Evolutionary conservation across 2,888 invertebrate species (phyloP).

Genomic region (Patella depressa): DNA sequence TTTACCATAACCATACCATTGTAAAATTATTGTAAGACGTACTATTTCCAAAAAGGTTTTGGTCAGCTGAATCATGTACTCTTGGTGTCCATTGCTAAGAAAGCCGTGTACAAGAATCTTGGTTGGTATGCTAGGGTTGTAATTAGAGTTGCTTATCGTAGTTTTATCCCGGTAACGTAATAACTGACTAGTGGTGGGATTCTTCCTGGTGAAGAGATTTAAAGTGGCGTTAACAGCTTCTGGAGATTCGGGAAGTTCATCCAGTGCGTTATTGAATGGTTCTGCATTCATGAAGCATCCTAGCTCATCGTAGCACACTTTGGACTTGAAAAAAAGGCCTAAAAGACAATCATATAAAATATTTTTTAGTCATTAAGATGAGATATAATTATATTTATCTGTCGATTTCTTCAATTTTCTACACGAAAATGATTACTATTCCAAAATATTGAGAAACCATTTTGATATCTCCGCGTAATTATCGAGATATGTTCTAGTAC

Average conservation of each 20-base stretch:
- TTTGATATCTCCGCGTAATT: too few relatives aligned
- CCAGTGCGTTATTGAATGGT: constrained; percentile 49
- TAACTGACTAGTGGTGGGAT: constrained; percentile 67
- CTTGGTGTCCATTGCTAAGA: constrained; percentile 82
- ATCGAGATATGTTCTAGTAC: too few relatives aligned
- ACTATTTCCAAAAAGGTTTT: constrained; percentile 90
- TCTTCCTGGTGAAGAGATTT: constrained; percentile 77
- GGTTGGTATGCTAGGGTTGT: constrained; percentile 84
- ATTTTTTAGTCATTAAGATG: too few relatives aligned
- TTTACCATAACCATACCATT: constrained; percentile 31
- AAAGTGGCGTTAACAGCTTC: constrained; percentile 78
- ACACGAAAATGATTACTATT: constrained; percentile 1
- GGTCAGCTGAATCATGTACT: constrained; percentile 94
- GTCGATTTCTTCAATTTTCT: background rate
- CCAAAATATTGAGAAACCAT: too few relatives aligned
- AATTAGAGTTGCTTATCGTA: constrained; percentile 81
- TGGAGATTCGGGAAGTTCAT: constrained; percentile 50
- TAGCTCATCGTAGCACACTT: constrained; percentile 54
- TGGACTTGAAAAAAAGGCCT: constrained; percentile 20
- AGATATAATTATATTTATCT: too few relatives aligned
- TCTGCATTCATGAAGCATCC: constrained; percentile 51
- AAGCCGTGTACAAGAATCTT: constrained; percentile 95
- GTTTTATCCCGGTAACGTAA: constrained; percentile 76
- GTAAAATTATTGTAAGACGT: constrained; percentile 62
- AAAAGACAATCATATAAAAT: background rate